phyloP scores from a whole-genome alignment of 1,140 invertebrate genomes.

The Periplaneta americana region DNA sequence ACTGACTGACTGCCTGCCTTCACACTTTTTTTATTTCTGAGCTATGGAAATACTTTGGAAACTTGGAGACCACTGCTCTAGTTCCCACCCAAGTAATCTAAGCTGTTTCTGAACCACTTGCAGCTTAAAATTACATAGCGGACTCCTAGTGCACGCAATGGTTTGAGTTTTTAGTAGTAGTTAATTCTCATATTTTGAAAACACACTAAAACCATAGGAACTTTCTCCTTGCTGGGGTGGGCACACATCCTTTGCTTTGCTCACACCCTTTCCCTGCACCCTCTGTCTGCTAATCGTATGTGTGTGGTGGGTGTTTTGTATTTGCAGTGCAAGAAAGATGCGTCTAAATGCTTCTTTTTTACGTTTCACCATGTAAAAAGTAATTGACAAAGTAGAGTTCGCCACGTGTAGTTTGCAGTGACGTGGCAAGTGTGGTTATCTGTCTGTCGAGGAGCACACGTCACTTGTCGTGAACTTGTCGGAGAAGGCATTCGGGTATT shows the following conservation, averaged over 20 bases:
- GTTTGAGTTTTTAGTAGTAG: conserved; percentile 2
- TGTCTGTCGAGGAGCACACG: neutral
- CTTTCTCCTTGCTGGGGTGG: neutral
- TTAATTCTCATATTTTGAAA: neutral
- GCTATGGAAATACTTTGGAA: neutral
- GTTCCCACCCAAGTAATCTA: conserved; percentile 13
- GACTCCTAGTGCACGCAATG: conserved; percentile 19
- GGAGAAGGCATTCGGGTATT: neutral
- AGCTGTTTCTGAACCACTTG: conserved; percentile 16
- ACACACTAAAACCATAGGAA: neutral
- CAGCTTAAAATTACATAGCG: conserved; percentile 18
- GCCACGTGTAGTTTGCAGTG: neutral
- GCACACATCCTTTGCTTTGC: neutral
- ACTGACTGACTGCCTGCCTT: neutral
- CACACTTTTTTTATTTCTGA: neutral
- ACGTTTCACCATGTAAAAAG: neutral
- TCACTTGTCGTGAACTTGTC: conserved; percentile 7
- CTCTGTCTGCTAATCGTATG: neutral
- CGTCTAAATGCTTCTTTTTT: neutral
- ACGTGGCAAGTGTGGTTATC: neutral
- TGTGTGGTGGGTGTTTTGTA: neutral
- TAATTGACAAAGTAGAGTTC: neutral
- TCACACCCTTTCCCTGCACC: neutral
- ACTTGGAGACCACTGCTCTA: conserved; percentile 24
- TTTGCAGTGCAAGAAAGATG: neutral